These are phyloP conservation scores for Falco concolor DNA, from an alignment of 2,797 vertebrate species.

Conservation along the genomic window DNA sequence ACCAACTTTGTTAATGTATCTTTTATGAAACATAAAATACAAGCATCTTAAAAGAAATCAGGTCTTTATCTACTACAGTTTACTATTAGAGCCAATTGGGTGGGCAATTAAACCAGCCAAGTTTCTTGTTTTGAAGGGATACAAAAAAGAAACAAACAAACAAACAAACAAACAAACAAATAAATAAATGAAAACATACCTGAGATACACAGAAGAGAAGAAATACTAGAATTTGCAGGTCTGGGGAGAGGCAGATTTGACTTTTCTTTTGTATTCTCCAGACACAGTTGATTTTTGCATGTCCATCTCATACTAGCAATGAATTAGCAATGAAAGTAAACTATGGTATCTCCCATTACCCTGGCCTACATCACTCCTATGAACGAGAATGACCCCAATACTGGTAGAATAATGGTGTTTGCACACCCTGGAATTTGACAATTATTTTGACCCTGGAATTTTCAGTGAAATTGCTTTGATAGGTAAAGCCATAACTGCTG, in stretches of 20 bases:
- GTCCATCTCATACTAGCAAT: background rate
- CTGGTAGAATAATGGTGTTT: background rate
- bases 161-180: background rate
- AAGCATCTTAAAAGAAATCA: background rate
- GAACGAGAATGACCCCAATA: background rate
- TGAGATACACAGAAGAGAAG: background rate
- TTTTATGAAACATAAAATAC: background rate
- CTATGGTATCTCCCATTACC: rapidly evolving
- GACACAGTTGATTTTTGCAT: background rate
- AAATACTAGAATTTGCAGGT: background rate
- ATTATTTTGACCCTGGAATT: background rate
- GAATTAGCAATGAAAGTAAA: background rate
- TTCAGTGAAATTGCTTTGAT: background rate
- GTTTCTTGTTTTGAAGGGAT: background rate
- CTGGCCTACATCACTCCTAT: background rate
- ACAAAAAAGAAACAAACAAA: background rate
- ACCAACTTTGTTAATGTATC: rapidly evolving
- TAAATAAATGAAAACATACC: too few species aligned
- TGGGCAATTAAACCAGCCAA: background rate
- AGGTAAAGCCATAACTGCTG: background rate
- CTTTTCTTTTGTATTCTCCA: background rate
- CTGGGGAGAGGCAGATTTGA: background rate
- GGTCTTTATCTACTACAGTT: background rate
- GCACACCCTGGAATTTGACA: background rate
- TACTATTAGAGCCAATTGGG: background rate